phyloP scores from a whole-genome alignment of 2,888 invertebrate species.

The Scaptodrosophila latifasciaeformis region DNA sequence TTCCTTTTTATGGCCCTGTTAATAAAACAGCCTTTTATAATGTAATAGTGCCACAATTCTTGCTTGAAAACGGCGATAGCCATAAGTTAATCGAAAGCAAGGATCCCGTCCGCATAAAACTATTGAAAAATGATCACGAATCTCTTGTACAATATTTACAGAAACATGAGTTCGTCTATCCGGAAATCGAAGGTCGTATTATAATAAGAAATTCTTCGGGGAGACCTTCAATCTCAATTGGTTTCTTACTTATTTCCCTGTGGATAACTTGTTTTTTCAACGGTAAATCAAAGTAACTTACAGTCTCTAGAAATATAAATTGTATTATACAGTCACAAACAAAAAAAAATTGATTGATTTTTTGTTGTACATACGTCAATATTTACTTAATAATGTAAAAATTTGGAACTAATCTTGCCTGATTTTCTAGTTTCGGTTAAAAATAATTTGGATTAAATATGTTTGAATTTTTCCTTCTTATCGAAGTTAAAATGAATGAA shows the following conservation, averaged over 20 bases:
- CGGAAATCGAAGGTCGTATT: conserved; percentile 81
- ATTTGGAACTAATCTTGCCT: too few species aligned
- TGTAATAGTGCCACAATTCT: conserved; percentile 81
- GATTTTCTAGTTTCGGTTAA: too few species aligned
- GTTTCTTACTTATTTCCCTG: conserved; percentile 31
- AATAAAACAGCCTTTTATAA: conserved; percentile 78
- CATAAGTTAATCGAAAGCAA: conserved; percentile 48
- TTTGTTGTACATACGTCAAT: not conserved
- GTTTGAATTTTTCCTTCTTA: too few species aligned
- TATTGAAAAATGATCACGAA: conserved; percentile 77
- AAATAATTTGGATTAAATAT: too few species aligned
- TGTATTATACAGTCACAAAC: too few species aligned
- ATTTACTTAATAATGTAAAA: too few species aligned
- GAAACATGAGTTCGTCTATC: conserved; percentile 79
- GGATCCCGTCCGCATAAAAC: conserved; percentile 33
- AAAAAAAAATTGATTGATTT: not conserved
- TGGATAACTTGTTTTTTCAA: conserved; percentile 30
- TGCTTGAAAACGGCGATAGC: conserved; percentile 87
- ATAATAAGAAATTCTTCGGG: conserved; percentile 24
- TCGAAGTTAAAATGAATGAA: too few species aligned
- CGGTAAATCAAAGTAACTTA: conserved; percentile 77
- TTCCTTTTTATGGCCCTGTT: conserved; percentile 79
- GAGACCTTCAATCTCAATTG: conserved; percentile 31
- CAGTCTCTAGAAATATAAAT: conserved; percentile 6
- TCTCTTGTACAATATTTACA: conserved; percentile 78